Conservation (phyloP, 2,888 invertebrate species). For the Watsonalla binaria region DNA sequence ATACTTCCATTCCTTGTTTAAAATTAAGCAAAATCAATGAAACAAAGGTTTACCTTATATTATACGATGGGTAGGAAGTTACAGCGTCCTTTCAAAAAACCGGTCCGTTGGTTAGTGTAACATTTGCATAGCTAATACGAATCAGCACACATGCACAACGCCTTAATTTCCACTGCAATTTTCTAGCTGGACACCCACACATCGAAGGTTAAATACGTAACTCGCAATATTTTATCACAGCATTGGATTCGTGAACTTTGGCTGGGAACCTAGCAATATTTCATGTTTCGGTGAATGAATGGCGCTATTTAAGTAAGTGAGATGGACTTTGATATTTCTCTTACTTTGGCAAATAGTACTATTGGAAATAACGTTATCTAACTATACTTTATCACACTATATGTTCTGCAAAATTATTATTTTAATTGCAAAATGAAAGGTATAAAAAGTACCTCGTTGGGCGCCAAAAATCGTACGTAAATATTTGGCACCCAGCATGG, state of each 20-base stretch:
- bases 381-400: too few relatives aligned
- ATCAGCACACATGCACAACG: constrained; percentile 22
- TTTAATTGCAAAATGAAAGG: too few relatives aligned
- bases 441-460: too few relatives aligned
- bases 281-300: too few relatives aligned
- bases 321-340: too few relatives aligned
- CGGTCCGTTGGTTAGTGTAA: constrained; percentile 14
- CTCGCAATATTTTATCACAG: constrained; percentile 1
- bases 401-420: too few relatives aligned
- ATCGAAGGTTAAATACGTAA: background rate
- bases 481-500: background rate
- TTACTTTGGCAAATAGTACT: too few relatives aligned
- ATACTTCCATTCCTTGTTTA: too few relatives aligned
- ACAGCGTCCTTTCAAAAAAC: constrained; percentile 16
- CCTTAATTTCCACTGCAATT: constrained; percentile 10
- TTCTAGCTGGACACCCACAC: constrained; percentile 9
- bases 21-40: too few relatives aligned
- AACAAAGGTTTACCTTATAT: background rate
- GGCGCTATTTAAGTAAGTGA: too few relatives aligned
- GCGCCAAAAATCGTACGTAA: too few relatives aligned
- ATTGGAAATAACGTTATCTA: too few relatives aligned
- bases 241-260: background rate
- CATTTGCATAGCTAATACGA: constrained; percentile 35
- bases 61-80: background rate
- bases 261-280: background rate